A percentile compares a stretch with the other conserved stretches of the same genome.
Evolutionary conservation across 2,113 vertebrate genomes (phyloP).

Genomic region (Peromyscus leucopus): DNA sequence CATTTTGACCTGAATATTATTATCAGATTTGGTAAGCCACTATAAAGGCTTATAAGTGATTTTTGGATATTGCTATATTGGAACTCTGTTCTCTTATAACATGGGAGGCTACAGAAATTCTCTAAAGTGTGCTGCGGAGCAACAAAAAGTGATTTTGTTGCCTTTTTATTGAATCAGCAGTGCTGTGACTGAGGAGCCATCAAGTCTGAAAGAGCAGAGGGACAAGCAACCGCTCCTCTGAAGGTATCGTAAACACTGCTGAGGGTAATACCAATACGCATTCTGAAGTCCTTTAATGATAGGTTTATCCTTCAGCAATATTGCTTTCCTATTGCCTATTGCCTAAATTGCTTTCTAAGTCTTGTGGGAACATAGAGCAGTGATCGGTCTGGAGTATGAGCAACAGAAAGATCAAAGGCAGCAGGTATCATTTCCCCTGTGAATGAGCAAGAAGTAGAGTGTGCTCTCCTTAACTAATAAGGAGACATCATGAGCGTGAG

Average conservation of each 20-base stretch:
- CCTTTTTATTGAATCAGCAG: conserved; percentile 21
- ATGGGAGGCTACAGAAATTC: conserved; percentile 25
- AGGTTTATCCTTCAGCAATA: neutral
- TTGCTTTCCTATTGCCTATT: neutral
- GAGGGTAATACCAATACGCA: neutral
- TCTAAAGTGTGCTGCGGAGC: conserved; percentile 12
- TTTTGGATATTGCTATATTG: conserved; percentile 48
- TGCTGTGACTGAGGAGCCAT: neutral
- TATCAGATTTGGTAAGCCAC: neutral
- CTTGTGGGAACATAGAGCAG: neutral
- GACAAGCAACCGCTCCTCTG: neutral
- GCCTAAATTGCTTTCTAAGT: neutral
- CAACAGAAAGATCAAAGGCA: neutral
- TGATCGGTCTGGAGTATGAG: neutral
- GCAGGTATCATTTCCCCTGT: neutral
- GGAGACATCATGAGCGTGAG: neutral
- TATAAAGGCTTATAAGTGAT: neutral
- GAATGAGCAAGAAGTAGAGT: neutral
- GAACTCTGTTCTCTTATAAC: neutral
- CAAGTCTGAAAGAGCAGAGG: neutral
- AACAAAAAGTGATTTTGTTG: conserved; percentile 22
- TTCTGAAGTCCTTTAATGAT: neutral
- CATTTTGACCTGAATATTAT: neutral
- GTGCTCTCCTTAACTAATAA: neutral
- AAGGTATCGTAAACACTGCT: neutral